Conservation (phyloP, 2,113 vertebrate species). For the Microcebus ravelobensis region DNA sequence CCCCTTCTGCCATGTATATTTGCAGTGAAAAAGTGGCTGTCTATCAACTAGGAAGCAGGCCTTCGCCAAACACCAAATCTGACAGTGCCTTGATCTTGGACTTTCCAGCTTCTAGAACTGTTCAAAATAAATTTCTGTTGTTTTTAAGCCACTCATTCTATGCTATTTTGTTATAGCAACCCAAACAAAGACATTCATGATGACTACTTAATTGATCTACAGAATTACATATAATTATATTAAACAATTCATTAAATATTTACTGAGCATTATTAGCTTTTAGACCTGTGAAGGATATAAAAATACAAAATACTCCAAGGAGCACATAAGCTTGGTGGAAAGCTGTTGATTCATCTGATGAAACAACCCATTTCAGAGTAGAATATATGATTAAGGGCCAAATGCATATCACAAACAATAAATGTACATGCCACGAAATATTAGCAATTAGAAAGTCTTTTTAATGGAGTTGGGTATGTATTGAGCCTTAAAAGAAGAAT, state of each 20-base stretch:
- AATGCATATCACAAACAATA: not conserved
- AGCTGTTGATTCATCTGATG: not conserved
- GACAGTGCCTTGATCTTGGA: not conserved
- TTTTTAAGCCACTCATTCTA: not conserved
- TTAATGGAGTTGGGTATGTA: not conserved
- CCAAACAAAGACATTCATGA: not conserved
- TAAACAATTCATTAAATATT: constrained; percentile 24
- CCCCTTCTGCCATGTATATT: too few relatives aligned
- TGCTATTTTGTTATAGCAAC: not conserved
- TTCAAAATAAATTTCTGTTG: not conserved
- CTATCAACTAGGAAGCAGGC: not conserved
- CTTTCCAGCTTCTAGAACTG: not conserved
- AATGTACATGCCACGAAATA: not conserved
- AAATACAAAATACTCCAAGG: not conserved
- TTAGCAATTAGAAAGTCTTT: not conserved
- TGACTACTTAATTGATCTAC: not conserved
- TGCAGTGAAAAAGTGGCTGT: not conserved
- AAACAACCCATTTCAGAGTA: not conserved
- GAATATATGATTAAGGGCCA: not conserved
- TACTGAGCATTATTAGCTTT: not conserved
- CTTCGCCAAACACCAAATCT: not conserved
- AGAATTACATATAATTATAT: not conserved
- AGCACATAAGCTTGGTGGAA: not conserved
- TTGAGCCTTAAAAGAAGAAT: not conserved
- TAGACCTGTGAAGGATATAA: not conserved